These are phyloP conservation scores for Bombus waltoni DNA, from an alignment of 1,140 invertebrate genomes.

Conservation along the genomic window DNA sequence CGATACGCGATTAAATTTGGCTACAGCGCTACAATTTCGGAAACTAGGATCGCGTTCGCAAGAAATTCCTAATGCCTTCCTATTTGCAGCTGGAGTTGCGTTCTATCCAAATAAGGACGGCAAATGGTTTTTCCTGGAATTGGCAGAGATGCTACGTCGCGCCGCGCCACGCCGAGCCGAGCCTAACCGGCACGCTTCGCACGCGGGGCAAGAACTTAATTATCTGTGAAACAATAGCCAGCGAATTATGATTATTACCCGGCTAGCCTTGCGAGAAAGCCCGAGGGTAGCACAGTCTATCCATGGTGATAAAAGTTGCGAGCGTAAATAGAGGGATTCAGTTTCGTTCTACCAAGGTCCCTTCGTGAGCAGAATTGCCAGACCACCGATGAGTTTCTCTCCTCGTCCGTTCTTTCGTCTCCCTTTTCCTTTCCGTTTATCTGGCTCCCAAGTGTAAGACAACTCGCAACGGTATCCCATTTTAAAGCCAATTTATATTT, in stretches of 20 bases:
- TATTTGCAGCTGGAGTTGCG: constrained; percentile 29
- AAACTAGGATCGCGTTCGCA: constrained; percentile 51
- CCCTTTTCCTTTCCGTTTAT: constrained; percentile 32
- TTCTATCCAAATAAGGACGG: constrained; percentile 67
- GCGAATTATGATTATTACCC: constrained; percentile 77
- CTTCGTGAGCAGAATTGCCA: constrained; percentile 68
- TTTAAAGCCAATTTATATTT: constrained; percentile 67
- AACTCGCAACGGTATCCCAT: constrained; percentile 59
- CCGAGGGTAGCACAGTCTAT: constrained; percentile 51
- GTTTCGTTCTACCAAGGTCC: constrained; percentile 66
- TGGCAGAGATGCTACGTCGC: constrained; percentile 66
- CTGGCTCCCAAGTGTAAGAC: constrained; percentile 45
- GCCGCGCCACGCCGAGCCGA: no score
- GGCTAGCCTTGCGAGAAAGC: constrained; percentile 60
- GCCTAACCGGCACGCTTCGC: constrained; percentile 41
- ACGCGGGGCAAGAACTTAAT: constrained; percentile 73
- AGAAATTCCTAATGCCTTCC: constrained; percentile 57
- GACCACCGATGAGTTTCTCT: constrained; percentile 60
- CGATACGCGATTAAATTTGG: constrained; percentile 50
- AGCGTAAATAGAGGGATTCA: constrained; percentile 73
- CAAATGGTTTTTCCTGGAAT: constrained; percentile 71
- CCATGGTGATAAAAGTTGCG: constrained; percentile 73
- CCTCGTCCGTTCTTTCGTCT: constrained; percentile 43
- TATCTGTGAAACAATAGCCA: constrained; percentile 76
- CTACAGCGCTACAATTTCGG: constrained; percentile 49